Evolutionary conservation across 1,140 invertebrate genomes (phyloP).

Genomic region (Pachyrhynchus sulphureomaculatus): DNA sequence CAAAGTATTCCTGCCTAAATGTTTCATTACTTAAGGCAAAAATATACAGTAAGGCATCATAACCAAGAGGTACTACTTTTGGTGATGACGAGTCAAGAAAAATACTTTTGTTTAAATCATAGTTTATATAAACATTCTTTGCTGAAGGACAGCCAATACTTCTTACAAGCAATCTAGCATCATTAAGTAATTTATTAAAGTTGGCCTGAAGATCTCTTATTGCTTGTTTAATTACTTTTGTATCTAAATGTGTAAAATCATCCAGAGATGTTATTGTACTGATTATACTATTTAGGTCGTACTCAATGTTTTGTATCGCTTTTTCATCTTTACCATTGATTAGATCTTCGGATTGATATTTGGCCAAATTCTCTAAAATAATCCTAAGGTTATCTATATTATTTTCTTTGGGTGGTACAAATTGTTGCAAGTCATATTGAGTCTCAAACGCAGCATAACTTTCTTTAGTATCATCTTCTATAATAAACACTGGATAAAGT

Average conservation of each 20-base stretch:
- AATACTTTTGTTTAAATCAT: not conserved
- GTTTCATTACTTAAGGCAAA: conserved; percentile 17
- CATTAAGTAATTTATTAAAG: conserved; percentile 2
- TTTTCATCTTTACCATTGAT: not conserved
- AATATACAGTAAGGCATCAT: conserved; percentile 19
- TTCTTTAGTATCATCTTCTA: not conserved
- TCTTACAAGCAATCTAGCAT: not conserved
- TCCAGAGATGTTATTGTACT: not conserved
- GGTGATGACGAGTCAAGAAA: not conserved
- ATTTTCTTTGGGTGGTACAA: not conserved
- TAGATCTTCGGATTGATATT: conserved; percentile 5
- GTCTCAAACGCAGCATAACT: not conserved
- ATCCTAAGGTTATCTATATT: not conserved
- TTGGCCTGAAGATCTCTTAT: not conserved
- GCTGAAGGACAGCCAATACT: not conserved
- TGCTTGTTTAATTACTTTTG: not conserved
- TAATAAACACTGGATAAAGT: not conserved
- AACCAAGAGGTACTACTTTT: conserved; percentile 5
- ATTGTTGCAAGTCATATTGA: not conserved
- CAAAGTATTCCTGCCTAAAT: conserved; percentile 20
- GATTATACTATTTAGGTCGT: not conserved
- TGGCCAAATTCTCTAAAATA: not conserved
- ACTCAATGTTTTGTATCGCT: not conserved
- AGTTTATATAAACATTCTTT: conserved; percentile 5
- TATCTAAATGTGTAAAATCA: not conserved